Conservation (phyloP, 2,888 invertebrate species). For the Antheraea assamensis region DNA sequence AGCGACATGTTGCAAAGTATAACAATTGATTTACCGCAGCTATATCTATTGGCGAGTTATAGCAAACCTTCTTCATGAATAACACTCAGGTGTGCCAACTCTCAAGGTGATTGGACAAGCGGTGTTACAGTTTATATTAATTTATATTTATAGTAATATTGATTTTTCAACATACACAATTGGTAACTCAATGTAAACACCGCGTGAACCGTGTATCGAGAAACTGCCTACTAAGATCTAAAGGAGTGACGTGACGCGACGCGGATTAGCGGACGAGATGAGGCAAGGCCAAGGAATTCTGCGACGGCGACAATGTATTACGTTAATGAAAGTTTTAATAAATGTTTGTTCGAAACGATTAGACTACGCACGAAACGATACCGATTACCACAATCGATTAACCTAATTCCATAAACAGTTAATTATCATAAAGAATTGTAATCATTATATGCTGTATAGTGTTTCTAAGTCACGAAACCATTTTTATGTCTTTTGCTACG, state of each 20-base stretch:
- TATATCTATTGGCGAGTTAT: too few species aligned
- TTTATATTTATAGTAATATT: too few species aligned
- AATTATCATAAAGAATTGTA: background rate
- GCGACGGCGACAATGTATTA: background rate
- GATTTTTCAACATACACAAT: too few species aligned
- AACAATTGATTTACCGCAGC: too few species aligned
- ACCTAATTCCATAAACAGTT: conserved; percentile 8
- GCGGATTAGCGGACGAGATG: background rate
- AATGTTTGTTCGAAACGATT: conserved; percentile 4
- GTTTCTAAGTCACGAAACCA: background rate
- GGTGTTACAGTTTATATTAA: too few species aligned
- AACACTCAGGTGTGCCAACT: too few species aligned
- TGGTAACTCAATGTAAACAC: too few species aligned
- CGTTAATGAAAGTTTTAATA: background rate
- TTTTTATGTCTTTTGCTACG: background rate
- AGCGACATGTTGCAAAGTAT: too few species aligned
- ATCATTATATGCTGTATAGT: background rate
- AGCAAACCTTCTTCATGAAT: too few species aligned
- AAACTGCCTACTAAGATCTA: too few species aligned
- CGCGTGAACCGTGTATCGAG: too few species aligned
- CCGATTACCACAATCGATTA: background rate
- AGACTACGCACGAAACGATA: background rate
- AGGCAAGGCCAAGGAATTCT: background rate
- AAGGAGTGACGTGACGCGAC: background rate
- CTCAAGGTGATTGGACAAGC: too few species aligned